phyloP scores from a whole-genome alignment of 2,797 vertebrate species.

The Catamblyrhynchus diadema region DNA sequence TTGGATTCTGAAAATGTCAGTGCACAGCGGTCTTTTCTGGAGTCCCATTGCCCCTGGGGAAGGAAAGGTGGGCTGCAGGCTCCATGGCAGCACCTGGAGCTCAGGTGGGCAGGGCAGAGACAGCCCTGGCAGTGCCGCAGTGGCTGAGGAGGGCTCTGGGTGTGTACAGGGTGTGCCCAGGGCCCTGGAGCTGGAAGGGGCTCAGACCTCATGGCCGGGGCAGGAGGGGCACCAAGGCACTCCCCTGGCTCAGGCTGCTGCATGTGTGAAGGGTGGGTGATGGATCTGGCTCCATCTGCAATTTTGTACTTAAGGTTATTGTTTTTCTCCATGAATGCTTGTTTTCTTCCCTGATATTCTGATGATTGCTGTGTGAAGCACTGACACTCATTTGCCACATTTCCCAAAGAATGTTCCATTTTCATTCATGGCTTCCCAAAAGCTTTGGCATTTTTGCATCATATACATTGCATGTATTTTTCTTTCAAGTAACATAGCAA shows the following conservation, averaged over 20 bases:
- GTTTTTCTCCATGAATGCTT: neutral
- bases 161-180: neutral
- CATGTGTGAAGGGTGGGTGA: neutral
- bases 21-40: neutral
- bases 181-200: neutral
- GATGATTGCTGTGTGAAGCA: neutral
- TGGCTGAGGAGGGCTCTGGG: neutral
- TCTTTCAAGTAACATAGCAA: accelerated
- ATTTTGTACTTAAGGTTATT: neutral
- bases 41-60: neutral
- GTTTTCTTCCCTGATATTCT: neutral
- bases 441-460: neutral
- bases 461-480: neutral
- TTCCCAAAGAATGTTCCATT: neutral
- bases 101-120: neutral
- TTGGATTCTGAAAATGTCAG: neutral
- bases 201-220: neutral
- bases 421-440: neutral
- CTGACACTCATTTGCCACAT: neutral
- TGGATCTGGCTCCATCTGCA: neutral
- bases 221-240: neutral
- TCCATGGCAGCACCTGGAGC: neutral
- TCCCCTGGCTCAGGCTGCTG: neutral
- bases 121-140: neutral
- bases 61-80: neutral